phyloP scores from a whole-genome alignment of 2,797 vertebrate genomes.

The Chrosomus eos region DNA sequence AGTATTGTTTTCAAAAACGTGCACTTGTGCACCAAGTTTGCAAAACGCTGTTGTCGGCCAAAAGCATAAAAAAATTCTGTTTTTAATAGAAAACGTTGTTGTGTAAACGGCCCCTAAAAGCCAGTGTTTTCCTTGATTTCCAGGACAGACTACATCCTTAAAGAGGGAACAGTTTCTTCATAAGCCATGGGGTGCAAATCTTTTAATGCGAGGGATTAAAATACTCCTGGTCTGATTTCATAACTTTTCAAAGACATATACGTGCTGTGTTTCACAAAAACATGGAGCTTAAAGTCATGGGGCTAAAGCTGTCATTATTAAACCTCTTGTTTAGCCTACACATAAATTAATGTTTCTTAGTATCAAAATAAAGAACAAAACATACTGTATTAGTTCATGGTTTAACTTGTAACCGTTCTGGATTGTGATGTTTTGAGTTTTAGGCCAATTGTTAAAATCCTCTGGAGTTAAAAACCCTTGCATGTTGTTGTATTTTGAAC shows the following conservation, averaged over 20 bases:
- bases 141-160: constrained; percentile 4
- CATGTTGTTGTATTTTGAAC: background rate
- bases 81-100: background rate
- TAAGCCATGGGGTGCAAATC: background rate
- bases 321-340: background rate
- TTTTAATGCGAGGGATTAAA: constrained; percentile 19
- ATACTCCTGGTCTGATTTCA: constrained; percentile 6
- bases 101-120: background rate
- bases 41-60: background rate
- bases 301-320: background rate
- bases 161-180: background rate
- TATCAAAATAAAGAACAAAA: background rate
- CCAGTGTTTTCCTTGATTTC: background rate
- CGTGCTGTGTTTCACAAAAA: background rate
- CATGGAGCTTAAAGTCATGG: too few species aligned
- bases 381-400: background rate
- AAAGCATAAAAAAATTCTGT: background rate
- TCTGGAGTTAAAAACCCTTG: background rate
- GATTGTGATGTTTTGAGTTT: background rate
- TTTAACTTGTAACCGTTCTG: background rate
- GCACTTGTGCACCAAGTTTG: background rate
- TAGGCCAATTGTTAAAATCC: background rate
- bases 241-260: background rate
- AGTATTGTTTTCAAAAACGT: background rate
- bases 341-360: background rate